Conservation (phyloP, 2,113 vertebrate genomes). For the Pomatorhinus ruficollis region DNA sequence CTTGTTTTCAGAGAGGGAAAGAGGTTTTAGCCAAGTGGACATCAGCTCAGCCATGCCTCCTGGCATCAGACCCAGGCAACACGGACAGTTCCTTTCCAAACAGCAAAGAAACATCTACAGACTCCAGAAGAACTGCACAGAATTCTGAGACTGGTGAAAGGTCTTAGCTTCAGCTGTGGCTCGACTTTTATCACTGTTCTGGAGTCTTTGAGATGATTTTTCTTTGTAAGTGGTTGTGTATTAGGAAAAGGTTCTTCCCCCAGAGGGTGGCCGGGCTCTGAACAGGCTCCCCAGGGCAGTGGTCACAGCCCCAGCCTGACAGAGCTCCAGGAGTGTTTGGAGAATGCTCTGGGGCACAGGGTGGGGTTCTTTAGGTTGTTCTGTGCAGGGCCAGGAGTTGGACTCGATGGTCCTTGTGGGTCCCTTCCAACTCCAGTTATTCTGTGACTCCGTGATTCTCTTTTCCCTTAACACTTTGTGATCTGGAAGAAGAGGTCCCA, state of each 20-base stretch:
- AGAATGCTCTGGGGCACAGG: not conserved
- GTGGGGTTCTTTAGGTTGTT: rapidly evolving
- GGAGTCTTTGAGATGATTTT: not conserved
- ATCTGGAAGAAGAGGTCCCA: not conserved
- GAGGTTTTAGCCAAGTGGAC: not conserved
- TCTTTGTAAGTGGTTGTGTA: not conserved
- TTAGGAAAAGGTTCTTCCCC: not conserved
- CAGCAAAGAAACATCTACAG: not conserved
- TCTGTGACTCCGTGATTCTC: not conserved
- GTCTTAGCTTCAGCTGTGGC: not conserved
- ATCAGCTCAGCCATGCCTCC: not conserved
- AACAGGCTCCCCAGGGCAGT: not conserved
- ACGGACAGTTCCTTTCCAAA: rapidly evolving
- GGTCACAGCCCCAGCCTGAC: not conserved
- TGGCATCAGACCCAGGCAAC: not conserved
- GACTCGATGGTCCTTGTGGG: rapidly evolving
- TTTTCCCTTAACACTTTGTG: not conserved
- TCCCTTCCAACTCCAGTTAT: not conserved
- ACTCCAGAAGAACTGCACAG: not conserved
- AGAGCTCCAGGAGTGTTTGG: not conserved
- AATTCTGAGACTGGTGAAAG: not conserved
- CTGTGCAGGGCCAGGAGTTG: rapidly evolving
- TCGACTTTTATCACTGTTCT: not conserved
- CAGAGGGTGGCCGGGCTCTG: not conserved
- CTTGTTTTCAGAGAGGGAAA: not conserved